Evolutionary conservation across 2,113 vertebrate species (phyloP), one percentile per base, ranked within the genome.

Genomic region (Hyperoodon ampullatus): DNA sequence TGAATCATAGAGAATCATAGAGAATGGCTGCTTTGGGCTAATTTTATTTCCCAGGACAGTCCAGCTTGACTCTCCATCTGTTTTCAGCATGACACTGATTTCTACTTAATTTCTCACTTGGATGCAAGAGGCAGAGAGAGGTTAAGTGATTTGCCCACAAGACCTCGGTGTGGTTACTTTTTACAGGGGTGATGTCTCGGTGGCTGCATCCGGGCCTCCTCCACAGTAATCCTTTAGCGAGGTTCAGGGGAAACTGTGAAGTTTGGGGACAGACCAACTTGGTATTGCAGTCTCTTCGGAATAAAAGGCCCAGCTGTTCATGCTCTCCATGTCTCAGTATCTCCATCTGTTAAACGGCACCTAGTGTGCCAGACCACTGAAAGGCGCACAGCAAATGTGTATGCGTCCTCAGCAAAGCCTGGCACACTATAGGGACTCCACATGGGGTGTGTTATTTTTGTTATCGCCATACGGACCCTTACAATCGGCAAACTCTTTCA

Each of bases 31-130:
- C 74, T 87, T 74, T 55, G 70, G 68, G 86, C 70, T 80, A 61
- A 96, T 92, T 97, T 91, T 58, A 80, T 90, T 97, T 94, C 82
- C 94, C 44, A 63, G 50, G 58, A 83, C 24, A 78, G 55, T 82
- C 35, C 50, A 66, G 68, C 58, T 90, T 83, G 84, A 74, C 68
- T 89, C n/a, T 63, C 84, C 80, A 90, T 96, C 66, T 63, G 89
- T 94, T 80, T 96, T 33, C 89, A 94, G 74, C 44, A 23, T 75
- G 70, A 88, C 92, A 26, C 63, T 78, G 75, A 84, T 70, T 93
- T 92, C 68, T 87, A 68, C 63, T 42, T 94, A 60, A 75, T 93
- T 96, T 95, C 44, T 86, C 60, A 65, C 28, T 71, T 94, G 94
- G 77, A 85, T 18, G 44, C 77, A 66, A 75, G 24, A 95, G 33